Evolutionary conservation across 2,888 invertebrate genomes (phyloP), one percentile per base, ranked within the genome.

Genomic region (Pollenia labialis): DNA sequence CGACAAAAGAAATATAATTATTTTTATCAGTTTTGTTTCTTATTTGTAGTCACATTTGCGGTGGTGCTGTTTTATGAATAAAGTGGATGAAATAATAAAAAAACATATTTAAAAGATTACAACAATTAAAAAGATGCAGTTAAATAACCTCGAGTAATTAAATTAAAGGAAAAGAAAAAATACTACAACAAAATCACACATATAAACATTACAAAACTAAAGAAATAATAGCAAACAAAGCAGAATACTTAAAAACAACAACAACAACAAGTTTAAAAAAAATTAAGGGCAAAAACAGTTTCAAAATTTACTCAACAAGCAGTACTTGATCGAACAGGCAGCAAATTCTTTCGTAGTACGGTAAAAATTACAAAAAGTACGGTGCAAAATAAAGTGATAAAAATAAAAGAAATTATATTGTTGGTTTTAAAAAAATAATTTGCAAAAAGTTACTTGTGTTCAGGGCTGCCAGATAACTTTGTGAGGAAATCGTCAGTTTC

Each of bases 151-250:
- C 54, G 12, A 23, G 69, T 79, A 79, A 79, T 79, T 69, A 60
- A 79, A 79, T 60, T 69, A 69, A 69, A 69, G 23, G 9, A 76
- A 64, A 64, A 10, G 9, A 76, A 64, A 64, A 10, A 14, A 23
- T n/a, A n/a, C 50, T 50, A 46, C 40, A 16, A 18, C 9, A 46
- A 48, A 58, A 23, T 23, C 23, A 23, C 23, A 23, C 23, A 68
- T 72, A 9, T 16, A 52, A 11, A 60, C 66, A 62, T 62, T 56
- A 66, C 32, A 71, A 62, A 81, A 64, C 48, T 68, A 80, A 44
- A 68, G 66, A 79, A 69, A 66, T 44, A 66, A 46, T 4, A 84
- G 74, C 74, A 74, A 68, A 74, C 68, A 68, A 85, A 85, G 76
- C 81, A 74, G 44, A 74, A 66, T 0, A 58, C 23, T 40, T 40